Evolutionary conservation across 2,797 vertebrate genomes (phyloP).

Genomic region (Bovichtus diacanthus): DNA sequence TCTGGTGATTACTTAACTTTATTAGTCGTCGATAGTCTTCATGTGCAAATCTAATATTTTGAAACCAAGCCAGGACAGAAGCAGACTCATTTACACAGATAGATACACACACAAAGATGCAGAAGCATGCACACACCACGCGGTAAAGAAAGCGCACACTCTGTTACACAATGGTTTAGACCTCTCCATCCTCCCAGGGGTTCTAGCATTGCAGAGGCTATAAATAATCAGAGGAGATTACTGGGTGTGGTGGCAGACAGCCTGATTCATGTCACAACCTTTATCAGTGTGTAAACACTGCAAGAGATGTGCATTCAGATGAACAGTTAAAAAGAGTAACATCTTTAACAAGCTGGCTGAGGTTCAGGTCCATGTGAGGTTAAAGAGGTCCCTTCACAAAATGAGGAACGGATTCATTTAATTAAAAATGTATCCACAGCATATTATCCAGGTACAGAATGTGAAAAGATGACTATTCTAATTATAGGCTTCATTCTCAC

Average conservation of each 20-base stretch:
- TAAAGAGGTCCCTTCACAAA: conserved; percentile 10
- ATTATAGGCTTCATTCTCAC: conserved; percentile 24
- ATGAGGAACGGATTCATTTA: conserved; percentile 21
- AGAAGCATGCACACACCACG: background rate
- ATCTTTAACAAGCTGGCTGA: background rate
- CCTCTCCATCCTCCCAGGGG: conserved; percentile 41
- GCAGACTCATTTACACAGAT: background rate
- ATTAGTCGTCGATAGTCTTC: background rate
- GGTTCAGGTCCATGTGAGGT: background rate
- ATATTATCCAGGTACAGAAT: conserved; percentile 42
- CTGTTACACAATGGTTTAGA: conserved; percentile 43
- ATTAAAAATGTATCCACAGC: conserved; percentile 44
- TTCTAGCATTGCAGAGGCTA: conserved; percentile 50
- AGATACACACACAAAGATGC: background rate
- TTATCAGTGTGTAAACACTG: conserved; percentile 31
- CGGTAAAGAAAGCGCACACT: conserved; percentile 1
- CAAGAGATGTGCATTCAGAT: conserved; percentile 1
- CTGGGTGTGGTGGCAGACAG: conserved; percentile 57
- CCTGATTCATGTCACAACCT: conserved; percentile 51
- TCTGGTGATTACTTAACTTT: background rate
- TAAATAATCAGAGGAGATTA: conserved; percentile 70
- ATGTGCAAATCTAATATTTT: background rate
- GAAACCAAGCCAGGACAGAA: background rate
- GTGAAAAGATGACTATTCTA: conserved; percentile 43
- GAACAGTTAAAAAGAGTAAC: background rate